phyloP scores from a whole-genome alignment of 2,113 vertebrate genomes.

The Callipepla squamata region DNA sequence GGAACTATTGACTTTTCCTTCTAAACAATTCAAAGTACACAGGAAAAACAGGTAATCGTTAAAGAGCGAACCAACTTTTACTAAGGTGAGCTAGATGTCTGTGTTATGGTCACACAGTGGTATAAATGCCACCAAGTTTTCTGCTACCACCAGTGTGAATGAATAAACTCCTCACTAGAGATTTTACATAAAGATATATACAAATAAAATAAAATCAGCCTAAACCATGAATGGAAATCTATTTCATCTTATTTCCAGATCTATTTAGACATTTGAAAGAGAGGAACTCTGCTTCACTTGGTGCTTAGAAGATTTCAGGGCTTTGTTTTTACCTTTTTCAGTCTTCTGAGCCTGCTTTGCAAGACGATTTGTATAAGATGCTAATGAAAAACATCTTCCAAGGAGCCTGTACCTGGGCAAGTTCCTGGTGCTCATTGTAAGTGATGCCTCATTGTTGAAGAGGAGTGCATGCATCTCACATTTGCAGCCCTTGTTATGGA shows the following conservation, averaged over 20 bases:
- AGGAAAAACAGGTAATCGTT: not conserved
- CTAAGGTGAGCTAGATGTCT: not conserved
- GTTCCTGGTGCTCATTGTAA: not conserved
- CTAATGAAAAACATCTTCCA: not conserved
- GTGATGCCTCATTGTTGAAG: not conserved
- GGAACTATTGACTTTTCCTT: slow-evolving; percentile 21
- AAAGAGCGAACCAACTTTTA: not conserved
- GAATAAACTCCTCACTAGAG: not conserved
- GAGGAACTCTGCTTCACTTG: not conserved
- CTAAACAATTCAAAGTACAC: not conserved
- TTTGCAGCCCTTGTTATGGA: not conserved
- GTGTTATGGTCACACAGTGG: not conserved
- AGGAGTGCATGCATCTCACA: fast-evolving
- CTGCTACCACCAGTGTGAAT: fast-evolving
- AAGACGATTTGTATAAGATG: not conserved
- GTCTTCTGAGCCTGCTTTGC: not conserved
- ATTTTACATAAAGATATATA: not conserved
- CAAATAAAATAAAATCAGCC: not conserved
- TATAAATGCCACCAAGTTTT: not conserved
- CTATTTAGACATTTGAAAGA: not conserved
- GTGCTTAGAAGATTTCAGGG: not conserved
- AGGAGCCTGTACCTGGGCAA: not conserved
- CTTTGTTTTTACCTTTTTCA: not conserved
- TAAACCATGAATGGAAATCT: not conserved
- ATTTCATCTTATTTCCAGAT: not conserved